Base-by-base conservation (phyloP, 2,888 invertebrate species). In the Quadroppia sp. region DNA sequence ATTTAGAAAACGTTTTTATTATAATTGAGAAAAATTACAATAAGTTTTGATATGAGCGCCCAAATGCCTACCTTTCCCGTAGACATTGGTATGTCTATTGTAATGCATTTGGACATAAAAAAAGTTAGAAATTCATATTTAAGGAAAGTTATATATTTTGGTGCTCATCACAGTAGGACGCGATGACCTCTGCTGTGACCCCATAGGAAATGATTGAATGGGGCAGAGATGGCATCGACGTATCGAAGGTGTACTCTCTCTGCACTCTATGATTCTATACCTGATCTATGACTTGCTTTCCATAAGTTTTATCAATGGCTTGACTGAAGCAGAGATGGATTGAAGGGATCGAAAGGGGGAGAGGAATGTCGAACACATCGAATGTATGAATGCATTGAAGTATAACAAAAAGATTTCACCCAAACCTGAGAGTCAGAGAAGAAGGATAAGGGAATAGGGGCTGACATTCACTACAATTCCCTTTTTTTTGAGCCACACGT, bases 371-470 rank as follows among this genome's bases (percentile, higher is more conserved):
- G 69, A 69, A 59, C 30, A 32, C 59, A 53, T 53, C 23, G 53
- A 9, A 64, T 64, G 40, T 40, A 64, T 64, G 30, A 64, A 23
- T 25, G 25, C 25, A 2, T 20, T 13, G 17, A 15, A 23, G 7
- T 17, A 42, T 69, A 69, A 69, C 69, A 69, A 69, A 25, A 69
- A 69, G 69, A 69, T 69, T 69, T 69, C 69, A 69, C 69, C 69
- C 69, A 69, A 20, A 17, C 11, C 20, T 25, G 56, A 56, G 56
- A 56, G 28, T 25, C 23, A 69, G 45, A 42, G 61, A 64, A 36
- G 61, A 69, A 69, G 69, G 69, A 69, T 45, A 69, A 40, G 69
- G 69, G 42, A 42, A 64, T 36, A 20, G 45, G 69, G 67, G 45
- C 28, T 23, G 42, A 23, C 25, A 69, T 69, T 36, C 69, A 69